phyloP scores from a whole-genome alignment of 2,113 vertebrate genomes.

The Microtus richardsoni region DNA sequence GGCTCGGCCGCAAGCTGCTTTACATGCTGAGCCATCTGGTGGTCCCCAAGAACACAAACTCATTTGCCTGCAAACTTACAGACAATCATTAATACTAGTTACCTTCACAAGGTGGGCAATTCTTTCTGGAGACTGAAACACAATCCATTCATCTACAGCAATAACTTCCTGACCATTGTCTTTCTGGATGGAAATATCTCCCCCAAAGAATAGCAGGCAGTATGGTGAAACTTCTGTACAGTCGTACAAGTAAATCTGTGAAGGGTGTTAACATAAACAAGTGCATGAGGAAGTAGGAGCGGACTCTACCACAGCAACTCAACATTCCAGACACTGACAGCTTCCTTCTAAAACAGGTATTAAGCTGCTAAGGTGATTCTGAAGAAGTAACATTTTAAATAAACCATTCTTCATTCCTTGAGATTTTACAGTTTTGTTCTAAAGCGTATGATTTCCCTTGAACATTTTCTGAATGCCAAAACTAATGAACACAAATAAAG shows the following conservation, averaged over 20 bases:
- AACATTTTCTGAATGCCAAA: constrained; percentile 43
- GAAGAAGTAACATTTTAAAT: constrained; percentile 14
- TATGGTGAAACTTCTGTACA: constrained; percentile 99
- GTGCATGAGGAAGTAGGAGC: background rate
- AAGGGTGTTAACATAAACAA: background rate
- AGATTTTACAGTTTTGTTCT: constrained; percentile 43
- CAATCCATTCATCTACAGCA: constrained; percentile 97
- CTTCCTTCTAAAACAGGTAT: constrained; percentile 5
- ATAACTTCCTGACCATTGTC: constrained; percentile 97
- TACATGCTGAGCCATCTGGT: background rate
- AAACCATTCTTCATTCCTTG: background rate
- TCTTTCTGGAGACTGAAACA: constrained; percentile 96
- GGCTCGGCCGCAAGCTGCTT: too few relatives aligned
- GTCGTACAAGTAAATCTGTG: constrained; percentile 98
- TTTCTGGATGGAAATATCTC: constrained; percentile 97
- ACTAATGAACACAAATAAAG: background rate
- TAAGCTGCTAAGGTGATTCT: background rate
- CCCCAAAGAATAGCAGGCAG: constrained; percentile 97
- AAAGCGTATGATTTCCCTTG: background rate
- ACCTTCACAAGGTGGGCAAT: constrained; percentile 98
- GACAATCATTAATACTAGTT: constrained; percentile 33
- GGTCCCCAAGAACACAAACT: background rate
- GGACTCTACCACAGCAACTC: background rate
- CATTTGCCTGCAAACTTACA: background rate
- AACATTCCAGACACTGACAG: background rate